A percentile compares a stretch with the other conserved stretches of the same genome.
Conservation (phyloP, 2,113 vertebrate species). For the Connochaetes taurinus region DNA sequence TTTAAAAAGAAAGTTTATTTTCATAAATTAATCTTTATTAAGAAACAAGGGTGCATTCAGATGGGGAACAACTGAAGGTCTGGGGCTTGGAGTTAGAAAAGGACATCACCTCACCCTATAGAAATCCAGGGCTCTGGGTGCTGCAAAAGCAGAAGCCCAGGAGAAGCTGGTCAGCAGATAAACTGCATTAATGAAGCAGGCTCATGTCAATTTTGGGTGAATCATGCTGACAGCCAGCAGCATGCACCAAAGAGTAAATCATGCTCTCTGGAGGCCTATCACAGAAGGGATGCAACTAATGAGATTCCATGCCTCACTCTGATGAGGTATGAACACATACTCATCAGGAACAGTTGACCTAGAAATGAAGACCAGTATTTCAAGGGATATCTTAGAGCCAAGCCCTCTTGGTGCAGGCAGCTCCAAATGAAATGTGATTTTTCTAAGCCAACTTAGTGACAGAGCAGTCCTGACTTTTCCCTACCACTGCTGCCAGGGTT, state of each 20-base stretch:
- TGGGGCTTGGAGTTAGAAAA: neutral
- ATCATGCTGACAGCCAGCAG: constrained; percentile 61
- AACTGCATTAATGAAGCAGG: constrained; percentile 43
- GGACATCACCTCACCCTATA: neutral
- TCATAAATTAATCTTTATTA: neutral
- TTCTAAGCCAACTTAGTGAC: constrained; percentile 42
- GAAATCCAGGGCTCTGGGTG: neutral
- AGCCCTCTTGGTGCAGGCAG: neutral
- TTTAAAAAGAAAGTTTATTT: neutral
- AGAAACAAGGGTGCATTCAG: neutral
- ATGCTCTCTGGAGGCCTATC: constrained; percentile 44
- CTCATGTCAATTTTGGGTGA: constrained; percentile 57
- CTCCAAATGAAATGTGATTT: constrained; percentile 25
- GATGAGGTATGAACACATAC: constrained; percentile 13
- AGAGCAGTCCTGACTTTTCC: neutral
- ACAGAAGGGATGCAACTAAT: constrained; percentile 64
- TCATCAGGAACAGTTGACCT: constrained; percentile 64
- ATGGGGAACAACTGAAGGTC: neutral
- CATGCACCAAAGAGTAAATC: constrained; percentile 43
- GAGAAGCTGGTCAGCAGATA: neutral
- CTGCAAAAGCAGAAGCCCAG: neutral
- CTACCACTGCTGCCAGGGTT: neutral
- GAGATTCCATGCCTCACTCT: constrained; percentile 39
- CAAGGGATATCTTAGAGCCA: neutral
- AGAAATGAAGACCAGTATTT: constrained; percentile 53